phyloP scores from a whole-genome alignment of 2,888 invertebrate species.

The Chloroclysta siterata region DNA sequence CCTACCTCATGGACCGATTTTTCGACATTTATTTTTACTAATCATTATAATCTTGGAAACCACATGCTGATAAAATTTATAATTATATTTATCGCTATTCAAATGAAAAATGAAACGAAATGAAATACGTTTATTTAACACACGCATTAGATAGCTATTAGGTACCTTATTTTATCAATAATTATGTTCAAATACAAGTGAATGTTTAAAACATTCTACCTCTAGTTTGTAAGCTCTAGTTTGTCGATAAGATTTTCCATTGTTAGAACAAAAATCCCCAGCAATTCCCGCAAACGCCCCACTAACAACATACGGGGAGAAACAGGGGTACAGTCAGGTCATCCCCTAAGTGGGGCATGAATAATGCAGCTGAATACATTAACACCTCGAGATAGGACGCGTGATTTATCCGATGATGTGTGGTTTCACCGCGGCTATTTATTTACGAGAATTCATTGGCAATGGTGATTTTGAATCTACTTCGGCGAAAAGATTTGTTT shows the following conservation, averaged over 20 bases:
- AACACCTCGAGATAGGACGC: conserved; percentile 55
- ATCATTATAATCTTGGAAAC: too few relatives aligned
- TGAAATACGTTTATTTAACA: too few relatives aligned
- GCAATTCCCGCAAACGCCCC: conserved; percentile 6
- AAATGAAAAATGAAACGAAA: too few relatives aligned
- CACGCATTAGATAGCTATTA: too few relatives aligned
- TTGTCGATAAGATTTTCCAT: not conserved
- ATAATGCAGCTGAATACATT: conserved; percentile 69
- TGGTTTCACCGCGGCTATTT: conserved; percentile 30
- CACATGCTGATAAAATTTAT: too few relatives aligned
- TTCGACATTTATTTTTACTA: too few relatives aligned
- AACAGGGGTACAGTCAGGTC: conserved; percentile 44
- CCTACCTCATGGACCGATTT: too few relatives aligned
- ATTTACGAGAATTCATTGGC: conserved; percentile 18
- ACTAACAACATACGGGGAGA: conserved; percentile 9
- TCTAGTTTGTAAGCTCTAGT: not conserved
- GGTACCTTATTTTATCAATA: too few relatives aligned
- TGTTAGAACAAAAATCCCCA: conserved; percentile 10
- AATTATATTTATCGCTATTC: too few relatives aligned
- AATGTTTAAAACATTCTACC: too few relatives aligned
- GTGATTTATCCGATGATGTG: conserved; percentile 60
- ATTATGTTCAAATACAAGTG: too few relatives aligned
- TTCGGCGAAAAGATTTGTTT: not conserved
- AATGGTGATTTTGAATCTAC: conserved; percentile 3
- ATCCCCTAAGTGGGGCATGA: conserved; percentile 66